Base-by-base conservation (phyloP, 2,797 vertebrate species). In the Adrianichthys oophorus region DNA sequence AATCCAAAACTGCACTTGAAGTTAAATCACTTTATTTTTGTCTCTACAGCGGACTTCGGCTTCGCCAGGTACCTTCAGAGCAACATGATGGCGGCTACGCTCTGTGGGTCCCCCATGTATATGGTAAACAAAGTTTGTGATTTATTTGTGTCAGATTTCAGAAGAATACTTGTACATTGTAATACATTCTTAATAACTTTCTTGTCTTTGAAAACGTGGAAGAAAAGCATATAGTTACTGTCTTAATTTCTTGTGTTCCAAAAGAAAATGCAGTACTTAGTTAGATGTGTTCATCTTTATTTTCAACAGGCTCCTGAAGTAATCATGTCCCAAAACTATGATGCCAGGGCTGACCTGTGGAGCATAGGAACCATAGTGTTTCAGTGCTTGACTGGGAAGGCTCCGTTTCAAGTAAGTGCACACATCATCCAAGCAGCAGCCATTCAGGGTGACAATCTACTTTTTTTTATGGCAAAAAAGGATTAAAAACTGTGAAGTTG, bases 41-140 rank as follows among this genome's bases (percentile, higher is more conserved):
- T 53, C 57, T 44, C 67, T 32, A 7, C 82, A 99, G 97, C 98
- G 45, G 97, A 99, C 87, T 99, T 99, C 69, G 97, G 97, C 16
- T 99, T 99, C 68, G 97, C 97, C 23, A 87, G 98, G 2, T 93
- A 99, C 52, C 93, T 99, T 52, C 98, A 99, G 91, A 98, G 88
- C 89, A 98, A 99, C 80, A 99, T 96, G 96, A 98, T 99, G 96
- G 98, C 98, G 0, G 98, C 96, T n/a, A 99, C 98, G 0, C 85
- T 99, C 46, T 99, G 98, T 40, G 98, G 98, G 1, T 99, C 98
- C 10, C 98, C 98, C 0, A 99, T 99, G 98, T 99, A 99, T 72
- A 99, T 99, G 98, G 98, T 97, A 85, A 85, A 90, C 68, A 24
- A 41, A 8, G 7, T 62, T 50, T 42, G 3, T 0, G 19, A 16